Percentiles rank a stretch among this genome's conserved stretches.
These are phyloP conservation scores for Rhyacophila brunnea DNA, from an alignment of 1,140 invertebrate genomes.

Conservation along the genomic window DNA sequence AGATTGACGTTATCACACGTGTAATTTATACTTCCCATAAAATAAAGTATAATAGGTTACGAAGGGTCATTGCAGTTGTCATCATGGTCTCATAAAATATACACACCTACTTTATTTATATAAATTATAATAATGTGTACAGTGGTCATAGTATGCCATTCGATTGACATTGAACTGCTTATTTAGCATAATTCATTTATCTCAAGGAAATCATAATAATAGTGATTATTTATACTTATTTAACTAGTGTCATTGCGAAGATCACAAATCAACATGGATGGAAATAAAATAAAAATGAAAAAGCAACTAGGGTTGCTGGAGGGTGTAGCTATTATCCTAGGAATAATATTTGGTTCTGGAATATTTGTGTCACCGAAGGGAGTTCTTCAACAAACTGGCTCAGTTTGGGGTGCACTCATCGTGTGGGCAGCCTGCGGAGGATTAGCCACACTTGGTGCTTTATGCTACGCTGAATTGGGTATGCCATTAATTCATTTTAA, in stretches of 20 bases:
- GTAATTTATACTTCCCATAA: too few relatives aligned
- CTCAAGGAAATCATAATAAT: background rate
- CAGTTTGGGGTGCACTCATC: conserved; percentile 81
- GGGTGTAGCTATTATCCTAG: conserved; percentile 84
- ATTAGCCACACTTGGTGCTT: conserved; percentile 82
- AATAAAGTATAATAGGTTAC: too few relatives aligned
- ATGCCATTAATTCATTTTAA: conserved; percentile 39
- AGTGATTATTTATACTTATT: background rate
- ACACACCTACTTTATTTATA: too few relatives aligned
- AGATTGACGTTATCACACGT: too few relatives aligned
- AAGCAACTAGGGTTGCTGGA: conserved; percentile 81
- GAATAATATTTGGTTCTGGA: conserved; percentile 86
- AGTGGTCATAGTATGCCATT: too few relatives aligned
- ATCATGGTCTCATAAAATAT: too few relatives aligned
- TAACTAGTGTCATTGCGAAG: background rate
- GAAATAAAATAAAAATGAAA: conserved; percentile 67
- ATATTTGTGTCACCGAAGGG: conserved; percentile 98
- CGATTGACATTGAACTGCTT: too few relatives aligned
- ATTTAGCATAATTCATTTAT: background rate
- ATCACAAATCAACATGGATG: conserved; percentile 37
- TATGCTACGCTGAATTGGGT: conserved; percentile 96
- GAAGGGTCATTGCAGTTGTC: too few relatives aligned
- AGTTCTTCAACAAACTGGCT: conserved; percentile 83
- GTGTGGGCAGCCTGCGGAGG: conserved; percentile 88
- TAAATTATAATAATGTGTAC: too few relatives aligned